These are phyloP conservation scores for Nyctalus aviator DNA, from an alignment of 2,797 vertebrate genomes.

Conservation along the genomic window DNA sequence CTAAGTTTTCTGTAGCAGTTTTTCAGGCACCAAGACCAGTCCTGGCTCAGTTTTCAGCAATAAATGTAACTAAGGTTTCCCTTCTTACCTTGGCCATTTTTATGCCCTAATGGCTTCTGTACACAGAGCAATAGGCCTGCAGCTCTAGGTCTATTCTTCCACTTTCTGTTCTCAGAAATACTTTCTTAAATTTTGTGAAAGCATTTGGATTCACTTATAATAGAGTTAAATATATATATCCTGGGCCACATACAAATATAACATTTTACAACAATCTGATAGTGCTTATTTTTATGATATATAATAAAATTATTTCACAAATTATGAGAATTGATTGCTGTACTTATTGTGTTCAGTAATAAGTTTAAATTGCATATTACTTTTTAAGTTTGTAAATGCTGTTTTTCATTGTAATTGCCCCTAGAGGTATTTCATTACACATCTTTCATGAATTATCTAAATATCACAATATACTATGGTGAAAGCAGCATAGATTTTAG, in stretches of 20 bases:
- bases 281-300: background rate
- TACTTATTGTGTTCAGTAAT: background rate
- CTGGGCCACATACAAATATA: background rate
- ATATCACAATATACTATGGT: background rate
- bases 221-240: background rate
- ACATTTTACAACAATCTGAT: background rate
- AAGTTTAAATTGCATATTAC: constrained; percentile 28
- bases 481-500: background rate
- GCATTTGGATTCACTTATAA: background rate
- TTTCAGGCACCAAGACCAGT: background rate
- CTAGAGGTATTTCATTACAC: background rate
- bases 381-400: constrained; percentile 35
- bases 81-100: background rate
- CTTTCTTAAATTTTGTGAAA: constrained; percentile 15
- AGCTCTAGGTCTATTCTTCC: background rate
- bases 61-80: background rate
- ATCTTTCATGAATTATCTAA: background rate
- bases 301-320: constrained; percentile 1
- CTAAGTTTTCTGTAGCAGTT: background rate
- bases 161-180: background rate
- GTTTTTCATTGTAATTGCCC: constrained; percentile 3
- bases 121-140: background rate
- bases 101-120: background rate
- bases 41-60: background rate
- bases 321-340: background rate